phyloP scores from a whole-genome alignment of 92 coral and sea anemone species.

The Anthopleura xanthogrammica region DNA sequence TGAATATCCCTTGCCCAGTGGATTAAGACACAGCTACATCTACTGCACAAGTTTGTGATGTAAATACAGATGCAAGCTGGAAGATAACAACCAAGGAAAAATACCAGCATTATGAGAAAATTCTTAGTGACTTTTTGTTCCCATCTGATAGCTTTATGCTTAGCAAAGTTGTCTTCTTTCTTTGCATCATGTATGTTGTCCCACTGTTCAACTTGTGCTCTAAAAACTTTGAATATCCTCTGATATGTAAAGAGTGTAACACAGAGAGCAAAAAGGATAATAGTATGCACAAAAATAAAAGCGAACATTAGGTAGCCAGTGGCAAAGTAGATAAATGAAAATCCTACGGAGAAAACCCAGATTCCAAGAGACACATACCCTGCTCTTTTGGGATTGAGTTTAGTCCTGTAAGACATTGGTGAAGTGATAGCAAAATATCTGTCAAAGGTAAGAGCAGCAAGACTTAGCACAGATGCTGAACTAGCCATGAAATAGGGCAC shows the following conservation, averaged over 20 bases:
- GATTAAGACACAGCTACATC: constrained; percentile 55
- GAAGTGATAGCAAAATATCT: no score
- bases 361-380: no score
- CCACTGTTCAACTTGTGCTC: constrained; percentile 26
- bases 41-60: constrained; percentile 57
- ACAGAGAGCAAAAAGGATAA: not conserved
- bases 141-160: constrained; percentile 49
- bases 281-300: not conserved
- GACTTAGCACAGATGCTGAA: no score
- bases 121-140: constrained; percentile 60
- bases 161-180: constrained; percentile 1
- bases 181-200: not conserved
- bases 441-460: no score
- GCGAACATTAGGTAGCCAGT: not conserved
- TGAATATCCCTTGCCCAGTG: constrained; percentile 63
- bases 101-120: constrained; percentile 51
- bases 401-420: no score
- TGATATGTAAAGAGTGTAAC: not conserved
- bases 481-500: no score
- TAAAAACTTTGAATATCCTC: not conserved
- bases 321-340: not conserved
- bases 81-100: constrained; percentile 53
- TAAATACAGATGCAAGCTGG: constrained; percentile 50
- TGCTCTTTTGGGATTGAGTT: no score
- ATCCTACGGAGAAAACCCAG: not conserved